A percentile compares a stretch with the other conserved stretches of the same genome.
Conservation (phyloP, 2,113 vertebrate species). For the human (Homo sapiens) region DNA sequence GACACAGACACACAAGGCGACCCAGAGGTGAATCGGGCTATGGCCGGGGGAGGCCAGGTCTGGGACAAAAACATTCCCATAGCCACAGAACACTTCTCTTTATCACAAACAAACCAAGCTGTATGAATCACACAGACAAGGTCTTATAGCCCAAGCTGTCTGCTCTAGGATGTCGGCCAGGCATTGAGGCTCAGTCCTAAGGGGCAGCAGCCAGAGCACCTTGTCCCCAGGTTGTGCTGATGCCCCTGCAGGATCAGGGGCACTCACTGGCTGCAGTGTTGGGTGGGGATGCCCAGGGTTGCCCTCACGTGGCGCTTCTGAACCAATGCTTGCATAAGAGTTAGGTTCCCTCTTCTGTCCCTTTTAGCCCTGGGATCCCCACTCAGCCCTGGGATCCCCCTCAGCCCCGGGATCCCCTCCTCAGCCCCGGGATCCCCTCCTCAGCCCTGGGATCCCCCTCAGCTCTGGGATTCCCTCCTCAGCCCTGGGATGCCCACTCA, state of each 20-base stretch:
- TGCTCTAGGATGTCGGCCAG: neutral
- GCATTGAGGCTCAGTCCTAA: neutral
- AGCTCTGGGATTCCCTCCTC: too few species aligned
- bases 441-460: too few species aligned
- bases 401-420: neutral
- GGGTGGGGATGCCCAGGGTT: neutral
- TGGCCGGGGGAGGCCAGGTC: neutral
- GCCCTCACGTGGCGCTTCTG: neutral
- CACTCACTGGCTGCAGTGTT: neutral
- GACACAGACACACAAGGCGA: too few species aligned
- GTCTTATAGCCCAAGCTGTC: neutral
- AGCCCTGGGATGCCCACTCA: too few species aligned
- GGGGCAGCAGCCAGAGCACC: neutral
- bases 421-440: too few species aligned
- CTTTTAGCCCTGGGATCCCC: too few species aligned
- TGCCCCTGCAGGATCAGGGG: neutral
- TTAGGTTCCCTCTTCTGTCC: neutral
- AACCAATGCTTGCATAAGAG: neutral
- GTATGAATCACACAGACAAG: neutral
- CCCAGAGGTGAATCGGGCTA: neutral
- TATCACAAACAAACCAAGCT: neutral
- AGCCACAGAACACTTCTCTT: neutral
- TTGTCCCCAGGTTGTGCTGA: neutral
- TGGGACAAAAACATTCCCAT: neutral
- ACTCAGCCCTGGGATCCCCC: neutral